Percentiles rank a stretch among this genome's conserved stretches.
These are phyloP conservation scores for Drusus annulatus DNA, from an alignment of 1,140 invertebrate genomes.

Conservation along the genomic window DNA sequence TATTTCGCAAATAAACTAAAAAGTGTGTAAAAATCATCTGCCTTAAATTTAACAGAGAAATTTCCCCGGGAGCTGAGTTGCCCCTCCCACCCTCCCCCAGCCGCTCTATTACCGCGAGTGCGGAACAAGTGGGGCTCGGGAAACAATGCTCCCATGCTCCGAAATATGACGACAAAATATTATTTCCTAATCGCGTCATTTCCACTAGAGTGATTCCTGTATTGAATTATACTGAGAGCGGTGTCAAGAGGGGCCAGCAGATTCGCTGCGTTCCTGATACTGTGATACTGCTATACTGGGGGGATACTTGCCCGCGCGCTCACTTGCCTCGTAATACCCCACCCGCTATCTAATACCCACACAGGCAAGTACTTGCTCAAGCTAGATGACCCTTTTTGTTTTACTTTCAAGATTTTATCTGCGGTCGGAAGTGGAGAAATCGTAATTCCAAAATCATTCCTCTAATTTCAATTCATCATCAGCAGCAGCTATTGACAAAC, in stretches of 20 bases:
- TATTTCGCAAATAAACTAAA: constrained; percentile 4
- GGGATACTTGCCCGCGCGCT: background rate
- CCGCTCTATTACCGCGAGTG: background rate
- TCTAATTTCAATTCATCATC: no score
- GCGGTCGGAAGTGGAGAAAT: no score
- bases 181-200: constrained; percentile 60
- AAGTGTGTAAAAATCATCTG: constrained; percentile 31
- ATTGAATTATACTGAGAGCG: constrained; percentile 57
- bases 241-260: constrained; percentile 58
- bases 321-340: background rate
- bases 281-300: background rate
- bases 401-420: background rate
- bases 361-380: background rate
- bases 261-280: constrained; percentile 53
- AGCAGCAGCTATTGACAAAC: no score
- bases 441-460: no score
- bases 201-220: constrained; percentile 56
- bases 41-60: constrained; percentile 17
- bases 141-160: constrained; percentile 43
- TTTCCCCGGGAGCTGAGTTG: background rate
- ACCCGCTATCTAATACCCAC: background rate
- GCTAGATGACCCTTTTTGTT: constrained; percentile 39
- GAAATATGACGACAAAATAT: constrained; percentile 60
- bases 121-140: constrained; percentile 29
- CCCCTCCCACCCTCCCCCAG: background rate